Percentiles rank a stretch among this genome's conserved stretches.
phyloP scores from a whole-genome alignment of 2,113 vertebrate genomes.

The Poeciliopsis occidentalis region DNA sequence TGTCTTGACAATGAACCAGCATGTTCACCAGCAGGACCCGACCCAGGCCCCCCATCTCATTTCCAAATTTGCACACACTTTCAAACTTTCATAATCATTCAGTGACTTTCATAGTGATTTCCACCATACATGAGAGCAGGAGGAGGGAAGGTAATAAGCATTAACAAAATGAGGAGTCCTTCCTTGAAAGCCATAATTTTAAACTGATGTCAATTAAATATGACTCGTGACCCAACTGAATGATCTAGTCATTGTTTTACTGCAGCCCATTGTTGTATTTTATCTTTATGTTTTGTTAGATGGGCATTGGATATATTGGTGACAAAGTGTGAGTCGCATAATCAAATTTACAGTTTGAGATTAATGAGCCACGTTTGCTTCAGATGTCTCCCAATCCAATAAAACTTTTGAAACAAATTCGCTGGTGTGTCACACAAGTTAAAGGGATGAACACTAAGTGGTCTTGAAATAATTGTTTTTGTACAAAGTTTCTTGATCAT shows the following conservation, averaged over 20 bases:
- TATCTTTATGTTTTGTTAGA: background rate
- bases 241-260: conserved; percentile 5
- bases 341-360: background rate
- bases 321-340: conserved; percentile 3
- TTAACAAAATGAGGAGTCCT: conserved; percentile 2
- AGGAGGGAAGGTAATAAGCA: background rate
- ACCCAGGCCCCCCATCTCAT: background rate
- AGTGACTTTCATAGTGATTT: background rate
- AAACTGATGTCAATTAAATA: background rate
- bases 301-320: no score
- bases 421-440: background rate
- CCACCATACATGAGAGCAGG: background rate
- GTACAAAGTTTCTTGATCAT: background rate
- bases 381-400: background rate
- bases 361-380: background rate
- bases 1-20: background rate
- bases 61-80: conserved; percentile 7
- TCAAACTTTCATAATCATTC: background rate
- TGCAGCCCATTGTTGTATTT: background rate
- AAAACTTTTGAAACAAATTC: background rate
- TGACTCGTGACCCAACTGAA: conserved; percentile 7
- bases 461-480: background rate
- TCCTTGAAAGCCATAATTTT: conserved; percentile 1
- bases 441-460: background rate
- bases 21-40: background rate